Evolutionary conservation across 2,888 invertebrate species (phyloP).

Genomic region (Pollenia amentaria): DNA sequence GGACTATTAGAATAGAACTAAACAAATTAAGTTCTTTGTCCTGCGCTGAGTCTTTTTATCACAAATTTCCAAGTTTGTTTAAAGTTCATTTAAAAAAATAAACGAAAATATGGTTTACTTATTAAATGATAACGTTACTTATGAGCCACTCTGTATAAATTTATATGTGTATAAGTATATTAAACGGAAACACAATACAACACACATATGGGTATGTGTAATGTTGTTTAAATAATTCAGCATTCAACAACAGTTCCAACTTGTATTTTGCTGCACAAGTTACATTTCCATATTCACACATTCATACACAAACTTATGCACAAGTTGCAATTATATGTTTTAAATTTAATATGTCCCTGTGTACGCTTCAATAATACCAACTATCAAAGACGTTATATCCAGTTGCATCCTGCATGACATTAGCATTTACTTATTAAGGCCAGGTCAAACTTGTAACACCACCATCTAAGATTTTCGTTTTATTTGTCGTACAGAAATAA

Average conservation of each 20-base stretch:
- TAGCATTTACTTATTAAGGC: conserved; percentile 50
- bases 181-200: conserved; percentile 27
- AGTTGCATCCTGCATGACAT: conserved; percentile 59
- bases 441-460: conserved; percentile 52
- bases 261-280: conserved; percentile 45
- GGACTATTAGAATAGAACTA: too few species aligned
- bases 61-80: too few species aligned
- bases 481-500: conserved; percentile 5
- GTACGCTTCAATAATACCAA: conserved; percentile 47
- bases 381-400: conserved; percentile 28
- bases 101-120: too few species aligned
- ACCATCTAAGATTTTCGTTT: conserved; percentile 20
- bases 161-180: neutral
- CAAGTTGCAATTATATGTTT: conserved; percentile 32
- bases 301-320: neutral
- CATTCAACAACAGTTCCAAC: conserved; percentile 24
- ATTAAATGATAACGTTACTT: too few species aligned
- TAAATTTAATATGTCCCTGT: conserved; percentile 18
- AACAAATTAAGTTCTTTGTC: too few species aligned
- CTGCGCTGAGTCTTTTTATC: too few species aligned
- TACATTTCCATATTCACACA: neutral
- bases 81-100: too few species aligned
- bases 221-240: conserved; percentile 56
- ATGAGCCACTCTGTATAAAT: neutral
- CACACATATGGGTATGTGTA: neutral